Evolutionary conservation across 1,140 invertebrate genomes (phyloP).

Genomic region (Bombus waltoni): DNA sequence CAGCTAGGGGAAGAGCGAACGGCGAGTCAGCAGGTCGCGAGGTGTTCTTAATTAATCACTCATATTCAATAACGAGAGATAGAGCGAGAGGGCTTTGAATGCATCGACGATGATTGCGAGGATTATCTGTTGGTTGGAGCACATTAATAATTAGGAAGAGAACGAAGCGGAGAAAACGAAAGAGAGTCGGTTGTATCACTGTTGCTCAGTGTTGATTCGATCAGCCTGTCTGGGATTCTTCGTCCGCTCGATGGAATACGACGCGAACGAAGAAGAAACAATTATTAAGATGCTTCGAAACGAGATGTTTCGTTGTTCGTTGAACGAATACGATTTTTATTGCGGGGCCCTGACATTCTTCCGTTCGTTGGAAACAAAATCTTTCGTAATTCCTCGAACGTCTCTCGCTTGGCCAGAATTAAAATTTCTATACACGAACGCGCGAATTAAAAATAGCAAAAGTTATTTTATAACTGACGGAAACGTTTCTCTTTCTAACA

Average conservation of each 20-base stretch:
- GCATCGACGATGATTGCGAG: slow-evolving; percentile 72
- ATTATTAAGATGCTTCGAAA: slow-evolving; percentile 53
- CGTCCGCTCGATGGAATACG: slow-evolving; percentile 42
- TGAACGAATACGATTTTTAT: slow-evolving; percentile 46
- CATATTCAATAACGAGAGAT: slow-evolving; percentile 71
- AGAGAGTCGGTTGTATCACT: slow-evolving; percentile 61
- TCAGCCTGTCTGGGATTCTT: slow-evolving; percentile 62
- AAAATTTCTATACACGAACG: background rate
- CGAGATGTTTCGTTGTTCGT: slow-evolving; percentile 9
- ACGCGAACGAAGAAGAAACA: slow-evolving; percentile 57
- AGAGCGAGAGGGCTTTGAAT: slow-evolving; percentile 61
- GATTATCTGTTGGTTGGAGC: slow-evolving; percentile 71
- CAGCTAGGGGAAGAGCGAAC: slow-evolving; percentile 32
- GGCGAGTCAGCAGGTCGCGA: slow-evolving; percentile 63
- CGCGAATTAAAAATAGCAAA: background rate
- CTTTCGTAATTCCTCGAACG: background rate
- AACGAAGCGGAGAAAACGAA: background rate
- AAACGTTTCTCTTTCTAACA: background rate
- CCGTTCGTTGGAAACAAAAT: slow-evolving; percentile 5
- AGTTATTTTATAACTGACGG: no score
- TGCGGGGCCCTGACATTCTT: background rate
- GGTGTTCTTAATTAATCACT: slow-evolving; percentile 76
- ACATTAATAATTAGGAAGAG: slow-evolving; percentile 73
- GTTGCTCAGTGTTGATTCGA: slow-evolving; percentile 70
- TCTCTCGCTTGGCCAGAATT: background rate